Percentiles rank a stretch among this genome's conserved stretches.
These are phyloP conservation scores for Paratilapia polleni DNA, from an alignment of 2,113 vertebrate genomes.

Conservation along the genomic window DNA sequence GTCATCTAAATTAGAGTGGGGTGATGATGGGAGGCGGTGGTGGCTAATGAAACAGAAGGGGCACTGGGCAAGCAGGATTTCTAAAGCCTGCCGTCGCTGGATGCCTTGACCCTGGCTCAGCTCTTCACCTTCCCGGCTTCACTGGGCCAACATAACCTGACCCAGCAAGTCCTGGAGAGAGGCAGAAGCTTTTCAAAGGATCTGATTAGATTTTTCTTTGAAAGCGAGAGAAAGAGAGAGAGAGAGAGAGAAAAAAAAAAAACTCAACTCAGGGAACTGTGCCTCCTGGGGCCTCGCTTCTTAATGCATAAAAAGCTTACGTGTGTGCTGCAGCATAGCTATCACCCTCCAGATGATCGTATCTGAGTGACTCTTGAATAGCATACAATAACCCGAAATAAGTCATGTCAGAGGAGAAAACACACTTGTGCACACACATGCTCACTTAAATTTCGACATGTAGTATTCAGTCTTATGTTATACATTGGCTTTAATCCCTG, in stretches of 20 bases:
- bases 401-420: neutral
- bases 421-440: conserved; percentile 35
- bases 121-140: conserved; percentile 42
- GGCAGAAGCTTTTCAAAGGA: conserved; percentile 18
- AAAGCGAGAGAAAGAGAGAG: neutral
- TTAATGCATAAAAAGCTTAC: conserved; percentile 5
- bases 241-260: neutral
- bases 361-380: conserved; percentile 26
- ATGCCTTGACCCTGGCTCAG: conserved; percentile 57
- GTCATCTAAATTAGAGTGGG: conserved; percentile 56
- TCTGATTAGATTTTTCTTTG: conserved; percentile 47
- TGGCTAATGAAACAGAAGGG: conserved; percentile 83
- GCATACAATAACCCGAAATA: neutral
- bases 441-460: neutral
- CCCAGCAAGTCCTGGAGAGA: conserved; percentile 12
- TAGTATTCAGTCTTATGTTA: neutral
- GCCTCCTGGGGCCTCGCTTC: conserved; percentile 2
- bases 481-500: neutral
- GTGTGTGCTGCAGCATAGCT: conserved; percentile 23
- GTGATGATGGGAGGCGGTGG: conserved; percentile 55
- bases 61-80: conserved; percentile 58
- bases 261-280: neutral
- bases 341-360: conserved; percentile 48
- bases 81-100: conserved; percentile 36
- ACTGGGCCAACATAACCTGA: conserved; percentile 13